Base-by-base conservation (phyloP, 2,797 vertebrate species). In the Hippocampus kuda region DNA sequence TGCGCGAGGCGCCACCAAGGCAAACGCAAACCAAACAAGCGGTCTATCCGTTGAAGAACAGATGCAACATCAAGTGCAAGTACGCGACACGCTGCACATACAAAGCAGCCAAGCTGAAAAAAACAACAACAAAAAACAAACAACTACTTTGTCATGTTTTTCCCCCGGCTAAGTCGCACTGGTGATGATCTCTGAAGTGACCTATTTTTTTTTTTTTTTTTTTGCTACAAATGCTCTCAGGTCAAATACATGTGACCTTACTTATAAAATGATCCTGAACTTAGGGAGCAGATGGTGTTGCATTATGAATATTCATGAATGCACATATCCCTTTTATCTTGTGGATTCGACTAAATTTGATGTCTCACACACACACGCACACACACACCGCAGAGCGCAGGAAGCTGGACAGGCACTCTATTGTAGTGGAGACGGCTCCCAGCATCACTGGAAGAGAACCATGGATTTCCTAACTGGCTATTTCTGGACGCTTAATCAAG, bases 391-490 rank as follows among this genome's bases (percentile, higher is more conserved):
- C 73, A 72, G 81, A 76, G 79, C 68, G 74, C 82, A 86, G 84
- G 83, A 85, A 88, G 76, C 77, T 79, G 84, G 80, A 87, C 86
- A 88, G 85, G 82, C 78, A 76, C 76, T 83, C 78, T 71, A 83
- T 88, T 88, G 86, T 87, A 44, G 75, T 77, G 75, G 79, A 85
- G 84, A 86, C 84, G 76, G 86, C 80, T 85, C 82, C 79, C 80
- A 84, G 84, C 73, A 65, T 82, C 81, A 84, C 77, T 71, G 79
- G 62, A 66, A 72, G 77, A 82, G 78, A 76, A 83, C 79, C 88
- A 84, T 81, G 76, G 84, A 88, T 87, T 88, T 89, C 83, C 81
- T 84, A 78, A 80, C 74, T 77, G 72, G 65, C 80, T 88, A 83
- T 87, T 87, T 71, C 79, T 83, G 78, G 75, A 64, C 4, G 20